Evolutionary conservation across 2,888 invertebrate species (phyloP).

Genomic region (Cephus nigrinus): DNA sequence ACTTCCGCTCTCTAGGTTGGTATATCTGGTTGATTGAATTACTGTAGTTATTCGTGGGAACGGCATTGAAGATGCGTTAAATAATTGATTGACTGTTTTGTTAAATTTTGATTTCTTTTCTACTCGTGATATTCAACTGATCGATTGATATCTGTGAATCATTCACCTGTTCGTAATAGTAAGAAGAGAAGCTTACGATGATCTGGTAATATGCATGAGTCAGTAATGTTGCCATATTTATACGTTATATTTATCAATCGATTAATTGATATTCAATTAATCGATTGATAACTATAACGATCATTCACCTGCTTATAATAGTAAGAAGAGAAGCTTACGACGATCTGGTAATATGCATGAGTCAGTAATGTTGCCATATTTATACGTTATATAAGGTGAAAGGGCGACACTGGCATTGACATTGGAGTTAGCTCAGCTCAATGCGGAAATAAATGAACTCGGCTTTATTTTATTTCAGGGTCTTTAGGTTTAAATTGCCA

Average conservation of each 20-base stretch:
- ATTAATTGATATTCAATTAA: too few relatives aligned
- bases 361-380: slow-evolving; percentile 26
- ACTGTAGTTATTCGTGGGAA: neutral
- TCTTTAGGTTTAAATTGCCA: neutral
- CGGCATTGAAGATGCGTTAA: neutral
- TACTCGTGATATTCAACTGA: neutral
- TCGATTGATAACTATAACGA: too few relatives aligned
- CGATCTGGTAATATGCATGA: slow-evolving; percentile 44
- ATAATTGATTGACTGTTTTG: neutral
- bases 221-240: too few relatives aligned
- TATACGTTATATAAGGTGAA: slow-evolving; percentile 64
- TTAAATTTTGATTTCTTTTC: neutral
- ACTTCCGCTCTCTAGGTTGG: neutral
- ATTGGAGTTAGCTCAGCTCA: slow-evolving; percentile 59
- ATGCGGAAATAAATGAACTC: slow-evolving; percentile 50
- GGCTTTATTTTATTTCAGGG: neutral
- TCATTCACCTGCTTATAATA: too few relatives aligned
- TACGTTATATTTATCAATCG: too few relatives aligned
- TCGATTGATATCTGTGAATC: too few relatives aligned
- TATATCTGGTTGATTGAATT: neutral
- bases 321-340: slow-evolving; percentile 16
- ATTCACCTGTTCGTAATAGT: too few relatives aligned
- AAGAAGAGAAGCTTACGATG: too few relatives aligned
- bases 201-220: too few relatives aligned
- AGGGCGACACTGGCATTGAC: slow-evolving; percentile 65